Percentiles rank a stretch among this genome's conserved stretches.
These are phyloP conservation scores for Elanoides forficatus DNA, from an alignment of 2,113 vertebrate species.

Conservation along the genomic window DNA sequence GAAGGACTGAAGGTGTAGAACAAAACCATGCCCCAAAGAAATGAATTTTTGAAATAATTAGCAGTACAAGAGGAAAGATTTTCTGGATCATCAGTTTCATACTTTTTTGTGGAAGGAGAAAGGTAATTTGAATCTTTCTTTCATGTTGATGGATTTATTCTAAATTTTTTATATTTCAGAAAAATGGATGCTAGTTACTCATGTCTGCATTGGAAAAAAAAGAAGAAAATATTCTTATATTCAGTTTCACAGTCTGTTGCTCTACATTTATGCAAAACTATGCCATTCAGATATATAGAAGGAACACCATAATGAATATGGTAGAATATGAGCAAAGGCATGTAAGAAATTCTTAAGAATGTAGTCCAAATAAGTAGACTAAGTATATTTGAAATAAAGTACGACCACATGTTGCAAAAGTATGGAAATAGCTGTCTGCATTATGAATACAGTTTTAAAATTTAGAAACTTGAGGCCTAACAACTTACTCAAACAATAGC, in stretches of 20 bases:
- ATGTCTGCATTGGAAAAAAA: neutral
- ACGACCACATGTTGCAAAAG: neutral
- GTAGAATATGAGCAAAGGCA: neutral
- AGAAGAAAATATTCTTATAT: neutral
- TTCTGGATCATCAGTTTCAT: neutral
- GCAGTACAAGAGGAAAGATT: neutral
- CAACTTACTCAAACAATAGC: neutral
- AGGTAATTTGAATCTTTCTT: neutral
- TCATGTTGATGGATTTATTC: neutral
- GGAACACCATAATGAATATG: neutral
- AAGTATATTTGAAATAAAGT: neutral
- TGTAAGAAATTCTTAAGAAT: neutral
- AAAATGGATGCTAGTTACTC: neutral
- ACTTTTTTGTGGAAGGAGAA: neutral
- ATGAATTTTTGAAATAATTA: neutral
- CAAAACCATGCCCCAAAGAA: neutral
- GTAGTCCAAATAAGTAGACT: neutral
- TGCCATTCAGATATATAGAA: neutral
- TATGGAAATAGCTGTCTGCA: neutral
- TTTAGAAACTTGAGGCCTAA: neutral
- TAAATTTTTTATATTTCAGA: neutral
- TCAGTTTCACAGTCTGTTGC: neutral
- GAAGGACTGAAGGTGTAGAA: neutral
- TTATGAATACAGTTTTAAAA: neutral
- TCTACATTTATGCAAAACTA: neutral